These are phyloP conservation scores for Rhynchophorus ferrugineus DNA, from an alignment of 1,140 invertebrate genomes.

Conservation along the genomic window DNA sequence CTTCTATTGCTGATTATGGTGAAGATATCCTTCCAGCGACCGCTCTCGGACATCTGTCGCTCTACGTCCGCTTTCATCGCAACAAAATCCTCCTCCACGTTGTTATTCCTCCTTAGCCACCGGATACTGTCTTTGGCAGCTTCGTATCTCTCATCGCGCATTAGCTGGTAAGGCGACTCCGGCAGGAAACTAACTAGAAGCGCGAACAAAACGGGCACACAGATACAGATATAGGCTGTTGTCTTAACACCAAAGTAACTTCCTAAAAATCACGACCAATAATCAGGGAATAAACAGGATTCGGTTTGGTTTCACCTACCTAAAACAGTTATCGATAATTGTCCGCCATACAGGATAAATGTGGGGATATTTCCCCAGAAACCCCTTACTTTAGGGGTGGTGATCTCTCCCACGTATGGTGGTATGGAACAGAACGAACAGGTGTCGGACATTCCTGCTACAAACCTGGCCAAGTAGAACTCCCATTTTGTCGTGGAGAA, in stretches of 20 bases:
- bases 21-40: constrained; percentile 26
- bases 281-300: no score
- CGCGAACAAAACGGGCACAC: constrained; percentile 4
- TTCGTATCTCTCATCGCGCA: constrained; percentile 24
- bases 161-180: constrained; percentile 31
- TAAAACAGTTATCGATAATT: constrained; percentile 38
- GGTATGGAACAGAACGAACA: constrained; percentile 24
- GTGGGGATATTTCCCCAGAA: constrained; percentile 41
- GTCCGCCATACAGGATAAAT: constrained; percentile 43
- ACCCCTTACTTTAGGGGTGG: constrained; percentile 29
- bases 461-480: constrained; percentile 38
- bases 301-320: constrained; percentile 12
- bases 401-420: constrained; percentile 29
- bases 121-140: constrained; percentile 26
- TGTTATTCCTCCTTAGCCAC: constrained; percentile 22
- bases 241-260: constrained; percentile 10
- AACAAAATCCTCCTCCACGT: constrained; percentile 31
- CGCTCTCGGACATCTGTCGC: constrained; percentile 22
- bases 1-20: constrained; percentile 28
- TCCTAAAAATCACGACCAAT: no score
- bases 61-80: constrained; percentile 28
- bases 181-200: constrained; percentile 13
- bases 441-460: constrained; percentile 28
- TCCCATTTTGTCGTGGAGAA: constrained; percentile 14
- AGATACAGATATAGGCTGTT: constrained; percentile 9